Evolutionary conservation across 2,113 vertebrate species (phyloP).

Genomic region (Apeltes quadracus): DNA sequence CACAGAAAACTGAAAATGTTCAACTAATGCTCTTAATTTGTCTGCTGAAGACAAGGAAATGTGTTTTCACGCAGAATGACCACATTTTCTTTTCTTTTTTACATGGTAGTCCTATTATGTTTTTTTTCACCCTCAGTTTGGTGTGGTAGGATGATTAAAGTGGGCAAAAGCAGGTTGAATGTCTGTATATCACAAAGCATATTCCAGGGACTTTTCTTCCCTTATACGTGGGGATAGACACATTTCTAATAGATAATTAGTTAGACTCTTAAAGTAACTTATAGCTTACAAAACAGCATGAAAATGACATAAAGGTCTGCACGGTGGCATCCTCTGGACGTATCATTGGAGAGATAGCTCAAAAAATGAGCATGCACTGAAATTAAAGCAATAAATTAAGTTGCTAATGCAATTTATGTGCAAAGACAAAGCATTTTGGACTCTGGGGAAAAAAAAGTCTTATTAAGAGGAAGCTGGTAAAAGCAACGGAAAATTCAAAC

Average conservation of each 20-base stretch:
- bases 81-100: background rate
- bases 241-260: background rate
- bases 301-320: background rate
- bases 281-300: background rate
- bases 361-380: background rate
- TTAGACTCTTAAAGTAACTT: background rate
- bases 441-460: background rate
- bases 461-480: too few relatives aligned
- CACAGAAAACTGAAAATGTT: background rate
- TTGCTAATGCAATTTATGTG: background rate
- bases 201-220: background rate
- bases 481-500: background rate
- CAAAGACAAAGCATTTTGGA: background rate
- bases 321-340: background rate
- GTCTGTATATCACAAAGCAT: background rate
- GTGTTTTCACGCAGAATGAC: background rate
- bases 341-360: background rate
- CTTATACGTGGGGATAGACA: background rate
- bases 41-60: background rate
- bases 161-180: background rate
- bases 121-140: background rate
- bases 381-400: background rate
- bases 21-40: background rate
- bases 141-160: background rate
- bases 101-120: background rate